A percentile compares a stretch with the other conserved stretches of the same genome.
Evolutionary conservation across 2,888 invertebrate species (phyloP).

Genomic region (Pterobdella sp.): DNA sequence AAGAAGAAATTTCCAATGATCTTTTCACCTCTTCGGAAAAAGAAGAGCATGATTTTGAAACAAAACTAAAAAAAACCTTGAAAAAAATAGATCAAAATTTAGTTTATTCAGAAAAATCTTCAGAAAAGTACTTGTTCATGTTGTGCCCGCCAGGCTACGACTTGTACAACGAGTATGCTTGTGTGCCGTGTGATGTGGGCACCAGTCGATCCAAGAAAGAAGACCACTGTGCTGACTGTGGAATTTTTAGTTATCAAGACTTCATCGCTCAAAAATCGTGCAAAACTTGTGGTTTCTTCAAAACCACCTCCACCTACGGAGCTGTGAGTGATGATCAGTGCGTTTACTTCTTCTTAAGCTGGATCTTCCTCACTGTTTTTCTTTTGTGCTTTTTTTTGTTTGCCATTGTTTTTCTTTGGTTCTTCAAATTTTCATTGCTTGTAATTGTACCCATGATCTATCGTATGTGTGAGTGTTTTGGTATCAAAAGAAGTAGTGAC

Average conservation of each 20-base stretch:
- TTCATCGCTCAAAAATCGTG: conserved; percentile 14
- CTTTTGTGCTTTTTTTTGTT: neutral
- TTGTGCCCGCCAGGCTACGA: conserved; percentile 20
- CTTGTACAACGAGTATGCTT: conserved; percentile 20
- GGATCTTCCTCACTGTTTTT: neutral
- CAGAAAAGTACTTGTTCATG: neutral
- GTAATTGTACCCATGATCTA: neutral
- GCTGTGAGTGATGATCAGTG: neutral
- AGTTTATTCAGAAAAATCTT: neutral
- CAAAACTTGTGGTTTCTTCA: conserved; percentile 21
- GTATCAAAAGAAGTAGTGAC: too few species aligned
- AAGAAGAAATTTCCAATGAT: neutral
- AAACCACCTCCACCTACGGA: conserved; percentile 1
- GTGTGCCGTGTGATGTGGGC: conserved; percentile 23
- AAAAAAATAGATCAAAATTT: neutral
- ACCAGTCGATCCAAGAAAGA: conserved; percentile 1
- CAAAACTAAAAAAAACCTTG: neutral
- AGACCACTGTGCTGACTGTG: conserved; percentile 8
- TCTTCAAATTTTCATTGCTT: neutral
- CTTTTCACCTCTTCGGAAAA: neutral
- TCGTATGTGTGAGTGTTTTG: neutral
- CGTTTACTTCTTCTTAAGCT: neutral
- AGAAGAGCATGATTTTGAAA: neutral
- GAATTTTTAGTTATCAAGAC: conserved; percentile 19
- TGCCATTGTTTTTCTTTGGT: neutral